Base-by-base conservation (phyloP, 2,113 vertebrate genomes). In the Lagopus muta region DNA sequence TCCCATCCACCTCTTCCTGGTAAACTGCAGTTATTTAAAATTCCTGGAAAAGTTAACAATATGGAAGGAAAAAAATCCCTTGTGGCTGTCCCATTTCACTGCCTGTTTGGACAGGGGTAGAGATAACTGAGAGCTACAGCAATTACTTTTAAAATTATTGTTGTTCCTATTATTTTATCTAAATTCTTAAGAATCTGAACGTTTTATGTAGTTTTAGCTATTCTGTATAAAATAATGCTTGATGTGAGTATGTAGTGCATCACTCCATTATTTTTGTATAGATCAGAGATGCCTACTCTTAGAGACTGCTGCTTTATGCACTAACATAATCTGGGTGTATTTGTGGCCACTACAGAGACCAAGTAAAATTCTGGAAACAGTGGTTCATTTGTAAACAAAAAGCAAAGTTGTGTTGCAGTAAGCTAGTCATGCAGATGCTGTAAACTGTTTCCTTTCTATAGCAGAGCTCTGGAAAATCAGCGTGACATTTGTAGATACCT, bases 331-430 rank as follows among this genome's bases (percentile, higher is more conserved):
- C 71, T 22, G 55, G 50, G 64, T 17, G 17, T 71, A 62, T 36
- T 93, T 86, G 80, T 32, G 7, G 65, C 74, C 19, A 80, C 42
- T 38, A 28, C 89, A 88, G 18, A 58, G 55, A 58, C 55, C 32
- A 21, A 76, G 27, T 58, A 74, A 94, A 94, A 88, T 54, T 13
- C 52, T 89, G 42, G 80, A 80, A 86, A 80, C 7, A 34, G 40
- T 19, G 38, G 38, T 64, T 28, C 38, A 19, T 64, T 40, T 40
- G 25, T 40, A 86, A 67, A 22, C 27, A 74, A 72, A 66, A 61
- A 22, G 3, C 13, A 77, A 64, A 5, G 4, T 14, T 88, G 3
- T 48, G 10, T 70, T 67, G 25, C 16, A 71, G 42, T 55, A 86
- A 82, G 25, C 27, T 81, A 70, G 50, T 64, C 66, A 50, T 8